Evolutionary conservation across 2,797 vertebrate genomes (phyloP).

Genomic region (Hephaestus fuliginosus): DNA sequence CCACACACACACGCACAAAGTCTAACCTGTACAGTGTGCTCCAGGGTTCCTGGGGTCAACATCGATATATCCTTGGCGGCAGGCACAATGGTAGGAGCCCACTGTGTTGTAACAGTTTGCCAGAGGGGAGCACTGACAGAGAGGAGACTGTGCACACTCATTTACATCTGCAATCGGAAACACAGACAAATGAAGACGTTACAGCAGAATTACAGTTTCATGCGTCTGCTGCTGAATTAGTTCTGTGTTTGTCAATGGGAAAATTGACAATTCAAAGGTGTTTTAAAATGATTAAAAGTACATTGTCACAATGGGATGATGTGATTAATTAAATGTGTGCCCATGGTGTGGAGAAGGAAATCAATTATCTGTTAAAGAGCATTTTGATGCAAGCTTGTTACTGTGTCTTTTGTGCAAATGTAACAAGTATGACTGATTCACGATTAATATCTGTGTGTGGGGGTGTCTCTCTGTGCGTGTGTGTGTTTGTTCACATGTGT

Average conservation of each 20-base stretch:
- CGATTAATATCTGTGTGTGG: conserved; percentile 52
- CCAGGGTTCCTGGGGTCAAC: conserved; percentile 67
- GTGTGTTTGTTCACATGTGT: conserved; percentile 1
- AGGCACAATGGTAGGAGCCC: conserved; percentile 81
- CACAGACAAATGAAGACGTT: background rate
- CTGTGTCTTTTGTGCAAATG: conserved; percentile 37
- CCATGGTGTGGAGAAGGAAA: conserved; percentile 20
- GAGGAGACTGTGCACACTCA: conserved; percentile 74
- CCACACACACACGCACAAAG: conserved; percentile 1
- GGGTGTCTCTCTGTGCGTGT: conserved; percentile 2
- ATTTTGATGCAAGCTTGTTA: conserved; percentile 6
- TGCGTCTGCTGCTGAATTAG: background rate
- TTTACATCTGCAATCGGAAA: conserved; percentile 77
- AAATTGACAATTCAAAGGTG: background rate
- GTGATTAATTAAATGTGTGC: conserved; percentile 1
- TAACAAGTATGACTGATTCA: conserved; percentile 49
- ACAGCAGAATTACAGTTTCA: background rate
- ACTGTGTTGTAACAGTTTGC: conserved; percentile 79
- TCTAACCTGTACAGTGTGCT: conserved; percentile 74
- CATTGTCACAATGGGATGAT: background rate
- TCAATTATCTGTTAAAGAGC: conserved; percentile 25
- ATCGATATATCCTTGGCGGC: conserved; percentile 71
- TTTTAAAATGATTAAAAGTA: conserved; percentile 6
- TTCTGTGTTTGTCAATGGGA: background rate
- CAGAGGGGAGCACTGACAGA: conserved; percentile 73